Base-by-base conservation (phyloP, 2,113 vertebrate species). In the Halcyon senegalensis region DNA sequence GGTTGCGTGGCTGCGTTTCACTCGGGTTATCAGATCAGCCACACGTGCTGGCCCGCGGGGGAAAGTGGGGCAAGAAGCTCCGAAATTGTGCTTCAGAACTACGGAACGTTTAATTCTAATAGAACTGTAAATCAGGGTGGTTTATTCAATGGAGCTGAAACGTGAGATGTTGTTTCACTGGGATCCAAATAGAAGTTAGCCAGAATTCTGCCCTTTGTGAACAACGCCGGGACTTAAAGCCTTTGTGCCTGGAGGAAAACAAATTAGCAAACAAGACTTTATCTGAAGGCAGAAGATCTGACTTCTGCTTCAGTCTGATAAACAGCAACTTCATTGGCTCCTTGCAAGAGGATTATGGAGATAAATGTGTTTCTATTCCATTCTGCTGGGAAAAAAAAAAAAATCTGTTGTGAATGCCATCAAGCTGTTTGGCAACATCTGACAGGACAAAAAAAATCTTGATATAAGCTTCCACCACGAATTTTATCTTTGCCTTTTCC, bases 41-140 rank as follows among this genome's bases (percentile, higher is more conserved):
- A 51, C 39, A 46, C 0, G 0, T 70, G n/a, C 25, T 73, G 33
- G 24, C 24, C 82, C 79, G 37, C 14, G 60, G 59, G 37, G 35
- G 18, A 37, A 3, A 5, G 2, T 55, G 46, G 9, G 68, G 28
- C 28, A 74, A 81, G 72, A 80, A 84, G 25, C 13, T 56, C 68
- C 39, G 73, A 55, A 76, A 28, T 8, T 30, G 3, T n/a, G 8
- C 5, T 64, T 68, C 31, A 56, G 15, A 46, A 68, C 43, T 66
- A 48, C 0, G 4, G 50, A 33, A 66, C 50, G 4, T 63, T 80
- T 62, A 8, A 8, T n/a, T 73, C 31, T 41, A 30, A n/a, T 35
- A 69, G 10, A 59, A 46, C 4, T 60, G 5, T 62, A 31, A 58
- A 25, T 68, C 30, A 37, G 5, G 30, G 31, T 5, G 3, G 4